phyloP scores from a whole-genome alignment of 2,113 vertebrate genomes.

The Coryphaenoides rupestris region DNA sequence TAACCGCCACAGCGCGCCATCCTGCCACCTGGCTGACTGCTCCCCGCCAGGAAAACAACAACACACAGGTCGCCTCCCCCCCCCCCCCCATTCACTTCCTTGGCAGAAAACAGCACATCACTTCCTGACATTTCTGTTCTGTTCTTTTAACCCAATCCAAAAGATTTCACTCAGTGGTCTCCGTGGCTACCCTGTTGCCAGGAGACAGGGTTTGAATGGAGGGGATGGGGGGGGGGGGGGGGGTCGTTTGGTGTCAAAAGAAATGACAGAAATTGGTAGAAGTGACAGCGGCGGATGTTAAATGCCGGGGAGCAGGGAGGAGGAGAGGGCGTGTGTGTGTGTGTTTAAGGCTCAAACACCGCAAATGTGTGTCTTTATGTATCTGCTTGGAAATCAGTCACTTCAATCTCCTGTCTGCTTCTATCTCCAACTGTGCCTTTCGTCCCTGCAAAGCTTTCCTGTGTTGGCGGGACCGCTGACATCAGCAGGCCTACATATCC shows the following conservation, averaged over 20 bases:
- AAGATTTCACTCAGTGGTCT: slow-evolving; percentile 43
- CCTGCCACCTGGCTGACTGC: background rate
- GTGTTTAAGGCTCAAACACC: background rate
- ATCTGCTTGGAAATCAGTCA: background rate
- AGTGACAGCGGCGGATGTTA: slow-evolving; percentile 22
- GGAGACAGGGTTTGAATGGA: slow-evolving; percentile 53
- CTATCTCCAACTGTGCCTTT: background rate
- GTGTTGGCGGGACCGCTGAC: too few species aligned
- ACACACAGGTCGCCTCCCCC: slow-evolving; percentile 43
- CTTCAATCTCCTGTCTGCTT: background rate
- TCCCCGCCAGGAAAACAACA: slow-evolving; percentile 42
- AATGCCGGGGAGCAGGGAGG: slow-evolving; percentile 32
- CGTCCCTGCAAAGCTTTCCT: too few species aligned
- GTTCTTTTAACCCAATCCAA: background rate
- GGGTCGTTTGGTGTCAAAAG: slow-evolving; percentile 33
- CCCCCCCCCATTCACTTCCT: background rate
- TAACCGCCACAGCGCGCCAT: too few species aligned
- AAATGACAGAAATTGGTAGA: slow-evolving; percentile 35
- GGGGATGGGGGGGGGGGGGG: too few species aligned
- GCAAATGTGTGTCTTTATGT: slow-evolving; percentile 2
- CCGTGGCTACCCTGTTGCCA: slow-evolving; percentile 67
- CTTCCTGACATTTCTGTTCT: slow-evolving; percentile 43
- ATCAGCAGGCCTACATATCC: too few species aligned
- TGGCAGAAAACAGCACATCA: slow-evolving; percentile 34
- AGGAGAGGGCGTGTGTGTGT: too few species aligned